Evolutionary conservation across 2,113 vertebrate species (phyloP).

Genomic region (Eleginops maclovinus): DNA sequence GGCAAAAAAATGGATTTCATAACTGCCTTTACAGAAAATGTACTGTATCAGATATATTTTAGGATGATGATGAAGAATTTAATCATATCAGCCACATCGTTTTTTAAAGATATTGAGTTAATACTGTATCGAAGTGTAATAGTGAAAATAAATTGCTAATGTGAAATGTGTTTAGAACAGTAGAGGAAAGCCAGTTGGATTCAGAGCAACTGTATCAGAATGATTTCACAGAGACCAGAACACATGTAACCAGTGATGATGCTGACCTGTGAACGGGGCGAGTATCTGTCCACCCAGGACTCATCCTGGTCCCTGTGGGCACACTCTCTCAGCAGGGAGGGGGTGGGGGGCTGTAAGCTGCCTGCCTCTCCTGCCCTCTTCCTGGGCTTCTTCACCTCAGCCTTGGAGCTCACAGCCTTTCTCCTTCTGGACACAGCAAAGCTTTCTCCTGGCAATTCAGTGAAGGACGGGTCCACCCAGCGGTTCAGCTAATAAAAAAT

Average conservation of each 20-base stretch:
- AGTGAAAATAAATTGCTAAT: no score
- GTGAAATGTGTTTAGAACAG: no score
- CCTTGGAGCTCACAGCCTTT: constrained; percentile 46
- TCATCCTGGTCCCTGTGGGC: constrained; percentile 75
- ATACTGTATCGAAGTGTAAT: no score
- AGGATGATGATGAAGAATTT: not conserved
- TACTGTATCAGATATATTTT: not conserved
- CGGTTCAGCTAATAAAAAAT: constrained; percentile 49
- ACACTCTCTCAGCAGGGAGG: constrained; percentile 33
- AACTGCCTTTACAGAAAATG: not conserved
- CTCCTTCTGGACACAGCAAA: constrained; percentile 45
- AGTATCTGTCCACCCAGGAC: constrained; percentile 92
- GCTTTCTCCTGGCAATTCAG: constrained; percentile 77
- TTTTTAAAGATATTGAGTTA: no score
- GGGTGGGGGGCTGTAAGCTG: not conserved
- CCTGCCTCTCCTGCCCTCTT: constrained; percentile 79
- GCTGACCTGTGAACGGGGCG: constrained; percentile 87
- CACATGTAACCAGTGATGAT: not conserved
- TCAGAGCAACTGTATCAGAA: not conserved
- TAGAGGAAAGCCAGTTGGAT: no score
- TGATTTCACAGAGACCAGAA: not conserved
- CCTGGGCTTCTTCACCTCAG: constrained; percentile 63
- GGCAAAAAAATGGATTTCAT: not conserved
- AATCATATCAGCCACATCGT: no score
- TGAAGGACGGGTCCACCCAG: constrained; percentile 89